phyloP scores from a whole-genome alignment of 2,888 invertebrate genomes.

The Branchellion lobata region DNA sequence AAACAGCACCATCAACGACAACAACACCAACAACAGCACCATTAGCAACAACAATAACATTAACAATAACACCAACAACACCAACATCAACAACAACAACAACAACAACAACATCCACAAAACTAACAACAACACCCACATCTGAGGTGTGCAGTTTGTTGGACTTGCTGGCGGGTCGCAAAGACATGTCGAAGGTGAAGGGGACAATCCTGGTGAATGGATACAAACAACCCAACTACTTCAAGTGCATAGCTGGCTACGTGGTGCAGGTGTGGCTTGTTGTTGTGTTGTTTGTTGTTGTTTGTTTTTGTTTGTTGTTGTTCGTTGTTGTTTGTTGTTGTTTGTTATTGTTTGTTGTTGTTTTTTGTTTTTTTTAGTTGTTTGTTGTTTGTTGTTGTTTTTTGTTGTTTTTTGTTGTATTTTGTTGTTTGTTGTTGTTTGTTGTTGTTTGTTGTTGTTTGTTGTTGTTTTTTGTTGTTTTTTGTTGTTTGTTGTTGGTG shows the following conservation, averaged over 20 bases:
- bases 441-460: too few species aligned
- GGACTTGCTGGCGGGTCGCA: constrained; percentile 61
- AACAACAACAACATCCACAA: background rate
- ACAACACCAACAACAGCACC: too few species aligned
- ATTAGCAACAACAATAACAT: too few species aligned
- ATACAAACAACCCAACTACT: constrained; percentile 59
- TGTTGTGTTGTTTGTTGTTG: background rate
- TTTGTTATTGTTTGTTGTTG: too few species aligned
- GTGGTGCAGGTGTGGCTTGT: constrained; percentile 56
- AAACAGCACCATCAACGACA: background rate
- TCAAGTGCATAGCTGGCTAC: constrained; percentile 63
- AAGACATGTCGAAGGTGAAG: constrained; percentile 48
- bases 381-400: too few species aligned
- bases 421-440: too few species aligned
- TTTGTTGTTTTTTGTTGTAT: too few species aligned
- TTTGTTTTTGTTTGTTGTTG: too few species aligned
- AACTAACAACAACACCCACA: background rate
- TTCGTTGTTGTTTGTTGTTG: too few species aligned
- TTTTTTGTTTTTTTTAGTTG: too few species aligned
- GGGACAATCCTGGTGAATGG: constrained; percentile 60
- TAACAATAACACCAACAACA: background rate
- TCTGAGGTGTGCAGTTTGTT: constrained; percentile 55
- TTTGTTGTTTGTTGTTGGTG: too few species aligned
- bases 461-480: too few species aligned
- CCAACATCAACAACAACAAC: constrained; percentile 28